Evolutionary conservation across 2,113 vertebrate genomes (phyloP), one percentile per base, ranked within the genome.

Genomic region (Myiozetetes cayanensis): DNA sequence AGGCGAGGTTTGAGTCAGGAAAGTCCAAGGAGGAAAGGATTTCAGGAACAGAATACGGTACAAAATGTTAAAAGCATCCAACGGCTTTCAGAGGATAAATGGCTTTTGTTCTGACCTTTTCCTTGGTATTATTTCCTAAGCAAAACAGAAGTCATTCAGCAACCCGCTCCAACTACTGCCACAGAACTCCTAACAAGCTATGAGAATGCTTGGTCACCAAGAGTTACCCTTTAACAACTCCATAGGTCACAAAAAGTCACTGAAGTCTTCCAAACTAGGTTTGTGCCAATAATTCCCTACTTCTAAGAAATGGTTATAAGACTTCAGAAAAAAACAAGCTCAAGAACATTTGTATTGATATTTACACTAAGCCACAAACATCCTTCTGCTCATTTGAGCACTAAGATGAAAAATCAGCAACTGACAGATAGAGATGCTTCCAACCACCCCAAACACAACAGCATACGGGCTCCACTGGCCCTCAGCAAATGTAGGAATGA

Each of bases 61-160:
- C 0, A 0, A 86, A 94, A 81, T 49, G 65, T 72, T 94, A 89
- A 90, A 90, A 76, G 33, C 35, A 49, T 20, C 24, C 59, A 87
- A 65, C 19, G 39, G 56, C 31, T 95, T 77, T 90, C 70, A 55
- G 70, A 77, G 47, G 56, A 87, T 88, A 92, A 93, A 85, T 33
- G 43, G 72, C 24, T 93, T 86, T 92, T 74, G 47, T 67, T 89
- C 65, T 93, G 93, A 94, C 86, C 73, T 95, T 94, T 94, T 75
- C 73, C 58, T 67, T 35, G 31, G 47, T 41, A 93, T 93, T 84
- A 89, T 63, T 74, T 81, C 84, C 44, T 74, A 93, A 92, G 55
- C 79, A 90, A 93, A 85, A 58, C 2, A 84, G 37, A 67, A 85
- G 35, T 44, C 8, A 43, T n/a, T 70, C 47, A 92, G 39, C 59